Conservation (phyloP, 1,140 invertebrate genomes). For the Rhizoglyphus robini region DNA sequence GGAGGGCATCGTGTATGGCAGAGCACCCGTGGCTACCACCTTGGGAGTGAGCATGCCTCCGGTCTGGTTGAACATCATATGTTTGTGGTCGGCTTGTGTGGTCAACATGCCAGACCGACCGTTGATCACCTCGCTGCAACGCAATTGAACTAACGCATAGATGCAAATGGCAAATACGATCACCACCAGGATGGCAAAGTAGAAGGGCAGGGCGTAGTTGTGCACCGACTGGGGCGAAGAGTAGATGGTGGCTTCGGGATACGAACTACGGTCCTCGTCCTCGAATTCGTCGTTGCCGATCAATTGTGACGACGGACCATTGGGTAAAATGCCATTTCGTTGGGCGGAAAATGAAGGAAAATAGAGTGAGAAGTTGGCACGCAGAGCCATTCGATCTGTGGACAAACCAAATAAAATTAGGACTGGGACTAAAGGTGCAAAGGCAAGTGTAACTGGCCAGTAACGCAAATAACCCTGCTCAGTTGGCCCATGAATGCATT, state of each 20-base stretch:
- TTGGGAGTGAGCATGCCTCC: neutral
- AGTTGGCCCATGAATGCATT: no score
- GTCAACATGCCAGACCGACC: neutral
- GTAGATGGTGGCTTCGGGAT: no score
- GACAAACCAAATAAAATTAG: neutral
- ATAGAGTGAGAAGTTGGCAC: neutral
- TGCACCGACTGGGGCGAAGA: neutral
- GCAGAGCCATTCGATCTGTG: neutral
- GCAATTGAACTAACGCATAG: slow-evolving; percentile 8
- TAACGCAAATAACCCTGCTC: no score
- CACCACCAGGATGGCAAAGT: slow-evolving; percentile 9
- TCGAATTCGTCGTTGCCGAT: no score
- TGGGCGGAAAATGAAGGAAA: neutral
- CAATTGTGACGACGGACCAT: no score
- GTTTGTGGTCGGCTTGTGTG: neutral
- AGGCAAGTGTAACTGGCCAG: no score
- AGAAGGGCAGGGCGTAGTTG: slow-evolving; percentile 6
- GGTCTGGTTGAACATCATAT: neutral
- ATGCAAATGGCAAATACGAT: slow-evolving; percentile 10
- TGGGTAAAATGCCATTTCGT: neutral
- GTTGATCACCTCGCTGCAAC: neutral
- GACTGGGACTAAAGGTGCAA: no score
- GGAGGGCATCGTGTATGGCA: neutral
- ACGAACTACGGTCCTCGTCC: no score
- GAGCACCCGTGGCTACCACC: neutral